Conservation (phyloP, 2,888 invertebrate species). For the Callosobruchus maculatus region DNA sequence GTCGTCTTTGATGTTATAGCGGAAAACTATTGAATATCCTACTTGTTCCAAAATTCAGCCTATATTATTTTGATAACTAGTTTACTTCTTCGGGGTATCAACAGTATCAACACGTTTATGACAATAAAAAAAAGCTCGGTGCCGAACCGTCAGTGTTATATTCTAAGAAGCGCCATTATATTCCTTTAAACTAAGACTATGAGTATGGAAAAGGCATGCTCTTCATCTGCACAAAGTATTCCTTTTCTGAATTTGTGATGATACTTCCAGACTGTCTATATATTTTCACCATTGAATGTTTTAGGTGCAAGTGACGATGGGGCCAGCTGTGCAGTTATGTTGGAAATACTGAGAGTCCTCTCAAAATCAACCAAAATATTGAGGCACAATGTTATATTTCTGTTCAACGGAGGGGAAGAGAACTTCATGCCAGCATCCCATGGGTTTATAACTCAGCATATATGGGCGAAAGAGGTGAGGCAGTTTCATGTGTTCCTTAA, state of each 20-base stretch:
- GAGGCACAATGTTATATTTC: slow-evolving; percentile 72
- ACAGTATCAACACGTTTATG: no score
- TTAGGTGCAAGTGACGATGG: slow-evolving; percentile 85
- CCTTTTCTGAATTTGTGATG: neutral
- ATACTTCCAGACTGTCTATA: neutral
- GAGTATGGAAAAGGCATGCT: no score
- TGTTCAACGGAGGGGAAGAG: slow-evolving; percentile 91
- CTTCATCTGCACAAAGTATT: no score
- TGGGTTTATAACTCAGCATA: slow-evolving; percentile 87
- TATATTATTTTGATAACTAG: no score
- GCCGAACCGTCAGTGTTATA: no score
- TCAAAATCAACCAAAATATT: slow-evolving; percentile 59
- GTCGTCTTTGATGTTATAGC: no score
- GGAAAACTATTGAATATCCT: no score
- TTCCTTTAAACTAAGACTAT: no score
- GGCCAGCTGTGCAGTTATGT: slow-evolving; percentile 82
- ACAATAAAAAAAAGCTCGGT: no score
- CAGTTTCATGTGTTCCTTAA: neutral
- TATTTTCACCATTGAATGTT: slow-evolving; percentile 13
- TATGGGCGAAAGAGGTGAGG: slow-evolving; percentile 65
- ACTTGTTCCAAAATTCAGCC: no score
- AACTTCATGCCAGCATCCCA: slow-evolving; percentile 86
- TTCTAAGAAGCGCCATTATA: no score
- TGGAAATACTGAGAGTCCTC: slow-evolving; percentile 75
- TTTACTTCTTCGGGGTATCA: no score